Conservation (phyloP, 2,113 vertebrate species). For the Rafetus swinhoei region DNA sequence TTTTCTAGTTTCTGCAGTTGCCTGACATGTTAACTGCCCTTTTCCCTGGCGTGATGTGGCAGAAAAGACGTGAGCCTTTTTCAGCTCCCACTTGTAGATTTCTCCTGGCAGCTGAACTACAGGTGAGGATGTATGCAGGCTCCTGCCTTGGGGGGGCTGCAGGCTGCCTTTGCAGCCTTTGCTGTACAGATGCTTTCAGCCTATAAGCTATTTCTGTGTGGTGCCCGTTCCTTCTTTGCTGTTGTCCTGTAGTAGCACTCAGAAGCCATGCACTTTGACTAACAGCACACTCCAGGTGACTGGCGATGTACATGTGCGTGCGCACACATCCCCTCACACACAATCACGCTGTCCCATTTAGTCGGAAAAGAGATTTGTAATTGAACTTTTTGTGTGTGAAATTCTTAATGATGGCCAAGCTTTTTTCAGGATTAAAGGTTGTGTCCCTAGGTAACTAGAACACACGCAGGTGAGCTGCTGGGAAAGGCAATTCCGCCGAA, state of each 20-base stretch:
- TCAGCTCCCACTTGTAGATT: constrained; percentile 8
- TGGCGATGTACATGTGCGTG: background rate
- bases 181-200: constrained; percentile 44
- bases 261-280: rapidly evolving
- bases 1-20: constrained; percentile 40
- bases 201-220: constrained; percentile 49
- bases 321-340: background rate
- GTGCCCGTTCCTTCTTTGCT: constrained; percentile 33
- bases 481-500: constrained; percentile 42
- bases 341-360: background rate
- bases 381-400: background rate
- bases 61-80: background rate
- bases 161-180: constrained; percentile 33
- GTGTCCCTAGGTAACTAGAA: background rate
- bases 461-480: constrained; percentile 23
- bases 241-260: constrained; percentile 46
- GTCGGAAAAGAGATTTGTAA: constrained; percentile 2
- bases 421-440: background rate
- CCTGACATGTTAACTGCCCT: background rate
- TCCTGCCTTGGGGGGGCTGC: background rate
- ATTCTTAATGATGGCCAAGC: constrained; percentile 21
- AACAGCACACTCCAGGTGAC: rapidly evolving
- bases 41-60: background rate
- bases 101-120: background rate
- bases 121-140: background rate